Evolutionary conservation across 1,140 invertebrate genomes (phyloP), one percentile per base, ranked within the genome.

Genomic region (Orchestia grillus): DNA sequence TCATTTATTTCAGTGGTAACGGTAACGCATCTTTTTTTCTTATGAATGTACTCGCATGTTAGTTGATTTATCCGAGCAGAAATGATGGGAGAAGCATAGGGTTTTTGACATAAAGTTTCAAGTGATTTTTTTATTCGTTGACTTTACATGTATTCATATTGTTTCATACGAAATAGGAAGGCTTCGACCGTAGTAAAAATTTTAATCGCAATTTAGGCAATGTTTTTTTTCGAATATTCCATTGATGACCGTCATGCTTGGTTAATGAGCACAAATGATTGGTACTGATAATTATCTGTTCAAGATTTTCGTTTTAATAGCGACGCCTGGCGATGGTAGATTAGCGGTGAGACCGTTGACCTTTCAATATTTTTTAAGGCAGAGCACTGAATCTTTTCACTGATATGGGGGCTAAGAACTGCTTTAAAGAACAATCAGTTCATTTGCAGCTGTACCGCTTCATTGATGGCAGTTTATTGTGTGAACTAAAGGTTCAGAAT

Each of bases 401-500:
- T 53, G 6, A 53, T 53, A 53, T 23, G 62, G 28, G 11, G 62
- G 36, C 28, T 3, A 77, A 77, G 36, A 77, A 15, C 62, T 36
- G 1, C 11, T 8, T 36, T 15, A 77, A 77, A 77, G 28, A 77
- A 8, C 11, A 77, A 77, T 36, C 47, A 53, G 47, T 15, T 77
- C 62, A 77, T 77, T 77, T 15, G 15, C 1, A 15, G 28, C 36
- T 36, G 88, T 8, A 42, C 42, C 6, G 43, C 43, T 41, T 90
- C 41, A 90, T 90, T 90, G 42, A 90, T 90, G 88, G 88, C 15
- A 4, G 88, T 90, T 90, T 36, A 90, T 90, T 41, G 88, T 90
- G 88, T 42, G 88, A 4, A 90, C 42, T 90, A 41, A 42, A 15
- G 88, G 88, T 42, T 41, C 88, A 44, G 41, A 16, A 42, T 90